A percentile compares a stretch with the other conserved stretches of the same genome.
These are phyloP conservation scores for Agapetus fuscipes DNA, from an alignment of 2,888 invertebrate genomes.

Conservation along the genomic window DNA sequence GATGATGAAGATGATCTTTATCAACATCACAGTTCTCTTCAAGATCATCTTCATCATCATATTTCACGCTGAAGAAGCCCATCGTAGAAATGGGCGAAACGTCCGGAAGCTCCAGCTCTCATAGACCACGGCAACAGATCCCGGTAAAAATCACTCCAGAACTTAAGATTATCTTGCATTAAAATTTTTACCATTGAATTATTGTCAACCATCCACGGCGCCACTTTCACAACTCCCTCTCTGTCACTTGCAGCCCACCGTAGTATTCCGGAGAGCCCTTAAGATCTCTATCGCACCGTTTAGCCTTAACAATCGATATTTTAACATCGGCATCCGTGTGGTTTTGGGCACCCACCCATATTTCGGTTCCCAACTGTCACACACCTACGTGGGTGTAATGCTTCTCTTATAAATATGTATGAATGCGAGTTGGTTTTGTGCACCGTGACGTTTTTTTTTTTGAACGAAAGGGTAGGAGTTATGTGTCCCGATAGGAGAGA, in stretches of 20 bases:
- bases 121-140: no score
- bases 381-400: constrained; percentile 14
- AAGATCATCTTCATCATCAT: no score
- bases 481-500: constrained; percentile 13
- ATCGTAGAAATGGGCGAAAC: no score
- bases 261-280: not conserved
- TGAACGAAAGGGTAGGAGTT: constrained; percentile 14
- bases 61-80: no score
- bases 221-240: no score
- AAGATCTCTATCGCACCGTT: constrained; percentile 16
- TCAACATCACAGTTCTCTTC: no score
- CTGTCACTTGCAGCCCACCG: not conserved
- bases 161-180: no score
- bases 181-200: no score
- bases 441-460: constrained; percentile 7
- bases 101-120: no score
- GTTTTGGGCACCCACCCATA: not conserved
- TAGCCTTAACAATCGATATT: constrained; percentile 17
- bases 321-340: constrained; percentile 11
- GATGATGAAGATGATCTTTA: no score
- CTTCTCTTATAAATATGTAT: constrained; percentile 20
- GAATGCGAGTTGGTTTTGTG: constrained; percentile 11
- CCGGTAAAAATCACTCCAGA: no score
- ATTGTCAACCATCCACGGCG: no score
- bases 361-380: constrained; percentile 1